phyloP scores from a whole-genome alignment of 2,113 vertebrate genomes.

The Bagarius yarrelli region DNA sequence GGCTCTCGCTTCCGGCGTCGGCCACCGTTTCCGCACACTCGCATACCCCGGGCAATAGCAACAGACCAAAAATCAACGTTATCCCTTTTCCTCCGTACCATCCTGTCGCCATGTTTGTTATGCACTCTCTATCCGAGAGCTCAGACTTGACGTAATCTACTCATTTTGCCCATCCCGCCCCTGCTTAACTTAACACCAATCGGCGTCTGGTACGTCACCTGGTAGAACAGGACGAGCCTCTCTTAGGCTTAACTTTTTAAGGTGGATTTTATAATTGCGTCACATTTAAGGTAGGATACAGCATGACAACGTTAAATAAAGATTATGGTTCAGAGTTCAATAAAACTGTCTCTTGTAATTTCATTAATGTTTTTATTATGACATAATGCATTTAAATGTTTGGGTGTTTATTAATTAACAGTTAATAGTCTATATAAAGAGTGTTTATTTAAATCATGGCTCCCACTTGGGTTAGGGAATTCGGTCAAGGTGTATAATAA shows the following conservation, averaged over 20 bases:
- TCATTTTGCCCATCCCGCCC: constrained; percentile 54
- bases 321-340: neutral
- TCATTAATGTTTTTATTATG: too few species aligned
- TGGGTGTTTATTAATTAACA: too few species aligned
- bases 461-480: constrained; percentile 20
- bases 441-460: neutral
- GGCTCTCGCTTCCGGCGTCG: constrained; percentile 47
- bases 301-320: neutral
- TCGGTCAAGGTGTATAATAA: neutral
- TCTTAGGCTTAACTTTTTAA: constrained; percentile 15
- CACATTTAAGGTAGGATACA: neutral
- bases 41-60: constrained; percentile 53
- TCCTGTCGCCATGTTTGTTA: constrained; percentile 79
- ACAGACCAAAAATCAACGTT: constrained; percentile 65
- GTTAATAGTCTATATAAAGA: too few species aligned
- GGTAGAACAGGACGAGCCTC: constrained; percentile 49
- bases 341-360: too few species aligned
- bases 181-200: constrained; percentile 24
- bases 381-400: too few species aligned
- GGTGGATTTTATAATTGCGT: neutral
- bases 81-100: constrained; percentile 61
- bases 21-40: constrained; percentile 37
- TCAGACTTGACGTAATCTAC: constrained; percentile 77
- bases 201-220: constrained; percentile 49
- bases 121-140: constrained; percentile 61